Percentiles rank a stretch among this genome's conserved stretches.
phyloP scores from a whole-genome alignment of 2,888 invertebrate species.

The Mongoloraphidia duomilia region DNA sequence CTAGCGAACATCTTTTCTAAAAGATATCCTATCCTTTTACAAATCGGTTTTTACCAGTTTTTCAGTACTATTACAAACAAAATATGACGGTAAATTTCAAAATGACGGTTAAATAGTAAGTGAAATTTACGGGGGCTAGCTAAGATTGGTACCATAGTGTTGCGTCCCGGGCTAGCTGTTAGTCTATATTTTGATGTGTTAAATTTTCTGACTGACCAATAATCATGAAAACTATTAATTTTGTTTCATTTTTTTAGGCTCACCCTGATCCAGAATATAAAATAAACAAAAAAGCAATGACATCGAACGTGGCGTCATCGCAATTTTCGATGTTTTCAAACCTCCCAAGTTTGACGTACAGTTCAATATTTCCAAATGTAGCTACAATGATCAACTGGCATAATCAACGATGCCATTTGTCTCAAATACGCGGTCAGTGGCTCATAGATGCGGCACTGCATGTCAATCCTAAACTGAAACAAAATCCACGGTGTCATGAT shows the following conservation, averaged over 20 bases:
- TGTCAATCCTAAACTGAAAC: conserved; percentile 68
- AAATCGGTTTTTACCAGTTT: too few relatives aligned
- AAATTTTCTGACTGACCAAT: conserved; percentile 4
- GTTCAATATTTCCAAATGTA: conserved; percentile 65
- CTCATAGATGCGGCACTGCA: conserved; percentile 68
- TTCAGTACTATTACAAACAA: too few relatives aligned
- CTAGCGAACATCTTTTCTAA: too few relatives aligned
- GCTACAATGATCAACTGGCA: conserved; percentile 91
- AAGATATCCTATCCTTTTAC: too few relatives aligned
- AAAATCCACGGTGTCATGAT: conserved; percentile 48
- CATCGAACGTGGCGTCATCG: conserved; percentile 41
- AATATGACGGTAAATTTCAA: too few relatives aligned
- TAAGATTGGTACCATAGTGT: too few relatives aligned
- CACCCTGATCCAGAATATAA: conserved; percentile 86
- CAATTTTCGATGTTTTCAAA: conserved; percentile 37
- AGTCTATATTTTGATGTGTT: conserved; percentile 1
- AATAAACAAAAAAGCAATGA: conserved; percentile 77
- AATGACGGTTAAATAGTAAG: too few relatives aligned
- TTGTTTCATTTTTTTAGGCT: conserved; percentile 35
- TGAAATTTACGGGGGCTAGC: too few relatives aligned
- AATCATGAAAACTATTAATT: conserved; percentile 1
- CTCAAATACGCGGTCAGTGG: conserved; percentile 68
- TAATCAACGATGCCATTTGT: conserved; percentile 54
- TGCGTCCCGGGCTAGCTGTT: too few relatives aligned
- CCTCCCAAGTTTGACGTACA: conserved; percentile 52